These are phyloP conservation scores for Dromas ardeola DNA, from an alignment of 2,113 vertebrate genomes.

Conservation along the genomic window DNA sequence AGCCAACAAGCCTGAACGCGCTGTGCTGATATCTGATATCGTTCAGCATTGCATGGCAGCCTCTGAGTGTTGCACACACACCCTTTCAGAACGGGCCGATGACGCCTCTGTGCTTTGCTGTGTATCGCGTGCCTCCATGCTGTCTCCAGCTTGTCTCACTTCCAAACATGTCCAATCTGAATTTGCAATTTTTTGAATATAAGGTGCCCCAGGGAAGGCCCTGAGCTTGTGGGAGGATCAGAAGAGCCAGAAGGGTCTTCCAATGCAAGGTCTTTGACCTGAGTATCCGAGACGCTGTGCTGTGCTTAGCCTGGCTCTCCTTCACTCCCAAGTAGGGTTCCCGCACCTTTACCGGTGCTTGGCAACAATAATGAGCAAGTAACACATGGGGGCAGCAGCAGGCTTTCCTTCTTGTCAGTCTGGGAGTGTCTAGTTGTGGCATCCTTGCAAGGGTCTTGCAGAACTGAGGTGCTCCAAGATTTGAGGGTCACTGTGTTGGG, in stretches of 20 bases:
- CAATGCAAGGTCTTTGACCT: neutral
- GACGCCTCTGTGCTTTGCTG: neutral
- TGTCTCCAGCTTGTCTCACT: neutral
- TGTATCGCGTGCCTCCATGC: neutral
- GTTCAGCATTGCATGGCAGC: neutral
- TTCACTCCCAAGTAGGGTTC: neutral
- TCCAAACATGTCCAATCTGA: neutral
- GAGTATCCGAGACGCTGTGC: neutral
- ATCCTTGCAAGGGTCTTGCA: neutral
- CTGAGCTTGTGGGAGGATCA: neutral
- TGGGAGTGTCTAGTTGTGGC: neutral
- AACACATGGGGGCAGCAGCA: conserved; percentile 54
- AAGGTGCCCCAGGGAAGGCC: neutral
- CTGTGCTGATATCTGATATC: neutral
- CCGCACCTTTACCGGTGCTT: neutral
- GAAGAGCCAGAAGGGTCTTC: neutral
- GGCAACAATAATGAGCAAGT: neutral
- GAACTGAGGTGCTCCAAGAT: neutral
- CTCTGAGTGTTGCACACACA: neutral
- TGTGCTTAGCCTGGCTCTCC: neutral
- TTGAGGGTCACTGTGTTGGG: neutral
- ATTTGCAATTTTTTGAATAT: neutral
- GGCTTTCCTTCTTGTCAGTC: neutral
- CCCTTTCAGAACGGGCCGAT: neutral
- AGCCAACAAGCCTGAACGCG: neutral